phyloP scores from a whole-genome alignment of 2,888 invertebrate species.

The Heliconius aoede region DNA sequence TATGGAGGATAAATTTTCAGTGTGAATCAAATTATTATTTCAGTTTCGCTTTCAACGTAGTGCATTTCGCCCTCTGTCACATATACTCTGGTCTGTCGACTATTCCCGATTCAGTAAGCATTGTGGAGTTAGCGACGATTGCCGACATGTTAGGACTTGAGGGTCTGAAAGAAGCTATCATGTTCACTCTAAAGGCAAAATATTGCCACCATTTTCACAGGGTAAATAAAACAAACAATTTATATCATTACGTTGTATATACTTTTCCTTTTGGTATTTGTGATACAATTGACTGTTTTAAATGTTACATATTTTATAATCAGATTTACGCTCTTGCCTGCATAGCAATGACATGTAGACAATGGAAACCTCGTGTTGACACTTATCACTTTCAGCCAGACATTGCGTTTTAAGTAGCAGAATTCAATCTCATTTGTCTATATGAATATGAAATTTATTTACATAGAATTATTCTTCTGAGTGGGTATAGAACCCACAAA shows the following conservation, averaged over 20 bases:
- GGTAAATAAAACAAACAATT: slow-evolving; percentile 67
- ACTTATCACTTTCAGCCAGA: background rate
- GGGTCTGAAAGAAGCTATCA: slow-evolving; percentile 95
- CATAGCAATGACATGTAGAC: too few relatives aligned
- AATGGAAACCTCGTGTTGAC: too few relatives aligned
- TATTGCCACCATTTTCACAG: slow-evolving; percentile 98
- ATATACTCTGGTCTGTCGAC: slow-evolving; percentile 96
- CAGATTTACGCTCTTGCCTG: too few relatives aligned
- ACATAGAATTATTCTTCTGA: background rate
- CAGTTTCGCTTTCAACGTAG: slow-evolving; percentile 92
- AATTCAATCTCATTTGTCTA: background rate
- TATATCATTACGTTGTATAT: background rate
- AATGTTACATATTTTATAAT: background rate
- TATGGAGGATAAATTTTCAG: background rate
- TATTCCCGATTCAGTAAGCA: slow-evolving; percentile 93
- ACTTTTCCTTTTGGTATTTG: background rate
- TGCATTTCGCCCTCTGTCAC: slow-evolving; percentile 95
- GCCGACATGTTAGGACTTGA: slow-evolving; percentile 95
- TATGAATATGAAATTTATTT: too few relatives aligned
- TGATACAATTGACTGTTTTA: background rate
- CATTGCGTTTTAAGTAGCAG: background rate
- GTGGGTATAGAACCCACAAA: background rate
- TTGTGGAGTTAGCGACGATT: slow-evolving; percentile 93
- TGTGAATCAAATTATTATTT: slow-evolving; percentile 49
- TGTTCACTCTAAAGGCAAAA: slow-evolving; percentile 92